Percentiles rank a stretch among this genome's conserved stretches.
These are phyloP conservation scores for Rhinoderma darwinii DNA, from an alignment of 2,113 vertebrate species.

Conservation along the genomic window DNA sequence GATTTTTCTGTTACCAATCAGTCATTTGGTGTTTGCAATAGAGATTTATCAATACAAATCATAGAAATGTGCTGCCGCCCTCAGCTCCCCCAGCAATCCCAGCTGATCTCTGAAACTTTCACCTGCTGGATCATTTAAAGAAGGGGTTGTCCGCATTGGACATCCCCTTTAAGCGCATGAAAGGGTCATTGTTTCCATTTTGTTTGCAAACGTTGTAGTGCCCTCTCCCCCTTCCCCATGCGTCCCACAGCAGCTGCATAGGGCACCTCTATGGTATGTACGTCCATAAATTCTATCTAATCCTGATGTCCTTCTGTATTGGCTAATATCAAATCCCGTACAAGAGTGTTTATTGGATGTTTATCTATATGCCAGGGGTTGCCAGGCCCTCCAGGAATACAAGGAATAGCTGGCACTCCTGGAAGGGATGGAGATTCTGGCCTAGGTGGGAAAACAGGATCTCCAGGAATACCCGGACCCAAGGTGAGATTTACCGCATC, in stretches of 20 bases:
- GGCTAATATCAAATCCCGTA: too few species aligned
- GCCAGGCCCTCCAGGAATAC: slow-evolving; percentile 72
- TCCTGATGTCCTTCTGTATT: neutral
- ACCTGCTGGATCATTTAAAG: too few species aligned
- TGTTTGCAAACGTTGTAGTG: too few species aligned
- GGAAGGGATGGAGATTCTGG: slow-evolving; percentile 80
- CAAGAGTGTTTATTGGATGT: neutral
- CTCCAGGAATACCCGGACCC: slow-evolving; percentile 73
- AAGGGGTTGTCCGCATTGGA: too few species aligned
- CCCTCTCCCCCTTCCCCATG: neutral
- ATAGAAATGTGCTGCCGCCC: too few species aligned
- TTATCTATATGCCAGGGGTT: slow-evolving; percentile 74
- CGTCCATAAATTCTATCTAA: too few species aligned
- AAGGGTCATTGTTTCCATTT: too few species aligned
- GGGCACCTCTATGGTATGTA: neutral
- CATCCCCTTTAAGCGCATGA: neutral
- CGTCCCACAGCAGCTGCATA: too few species aligned
- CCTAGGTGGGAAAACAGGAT: slow-evolving; percentile 76
- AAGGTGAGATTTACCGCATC: slow-evolving; percentile 70
- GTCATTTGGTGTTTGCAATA: neutral
- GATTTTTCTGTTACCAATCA: neutral
- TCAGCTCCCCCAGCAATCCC: neutral
- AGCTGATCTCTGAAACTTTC: too few species aligned
- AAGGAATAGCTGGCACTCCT: slow-evolving; percentile 73
- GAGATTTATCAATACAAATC: neutral